Conservation (phyloP, 2,797 vertebrate genomes). For the Eidolon dupreanum region DNA sequence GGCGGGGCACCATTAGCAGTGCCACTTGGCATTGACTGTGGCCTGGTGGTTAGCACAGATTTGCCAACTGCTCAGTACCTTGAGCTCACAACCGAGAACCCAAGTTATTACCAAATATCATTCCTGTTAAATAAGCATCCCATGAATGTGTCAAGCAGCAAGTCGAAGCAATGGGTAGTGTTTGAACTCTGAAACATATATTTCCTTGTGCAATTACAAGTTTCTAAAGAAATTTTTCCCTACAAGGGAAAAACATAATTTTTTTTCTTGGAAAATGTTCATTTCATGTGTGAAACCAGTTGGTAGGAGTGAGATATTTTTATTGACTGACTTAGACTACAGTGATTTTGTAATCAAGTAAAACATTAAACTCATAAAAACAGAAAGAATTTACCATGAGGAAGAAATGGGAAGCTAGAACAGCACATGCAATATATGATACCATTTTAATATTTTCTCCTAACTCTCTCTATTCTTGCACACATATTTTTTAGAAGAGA, state of each 20-base stretch:
- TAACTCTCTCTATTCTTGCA: neutral
- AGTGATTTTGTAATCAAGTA: conserved; percentile 42
- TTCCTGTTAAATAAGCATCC: neutral
- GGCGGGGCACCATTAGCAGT: rapidly evolving
- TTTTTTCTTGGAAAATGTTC: neutral
- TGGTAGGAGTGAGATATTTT: conserved; percentile 41
- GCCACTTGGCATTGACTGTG: rapidly evolving
- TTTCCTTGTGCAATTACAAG: neutral
- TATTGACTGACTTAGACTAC: conserved; percentile 31
- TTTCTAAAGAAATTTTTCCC: neutral
- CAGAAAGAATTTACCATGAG: neutral
- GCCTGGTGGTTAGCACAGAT: neutral
- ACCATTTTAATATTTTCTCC: neutral
- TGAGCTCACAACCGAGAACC: neutral
- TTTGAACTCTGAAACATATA: neutral
- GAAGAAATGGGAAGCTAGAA: neutral
- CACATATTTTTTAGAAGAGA: neutral
- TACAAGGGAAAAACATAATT: neutral
- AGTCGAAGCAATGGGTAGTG: neutral
- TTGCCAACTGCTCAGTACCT: neutral
- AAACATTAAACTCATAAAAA: conserved; percentile 43
- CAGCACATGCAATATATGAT: rapidly evolving
- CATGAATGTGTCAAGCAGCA: neutral
- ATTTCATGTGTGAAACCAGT: conserved; percentile 46
- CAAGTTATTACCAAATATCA: neutral